Base-by-base conservation (phyloP, 2,888 invertebrate species). In the Drosophila anceps region DNA sequence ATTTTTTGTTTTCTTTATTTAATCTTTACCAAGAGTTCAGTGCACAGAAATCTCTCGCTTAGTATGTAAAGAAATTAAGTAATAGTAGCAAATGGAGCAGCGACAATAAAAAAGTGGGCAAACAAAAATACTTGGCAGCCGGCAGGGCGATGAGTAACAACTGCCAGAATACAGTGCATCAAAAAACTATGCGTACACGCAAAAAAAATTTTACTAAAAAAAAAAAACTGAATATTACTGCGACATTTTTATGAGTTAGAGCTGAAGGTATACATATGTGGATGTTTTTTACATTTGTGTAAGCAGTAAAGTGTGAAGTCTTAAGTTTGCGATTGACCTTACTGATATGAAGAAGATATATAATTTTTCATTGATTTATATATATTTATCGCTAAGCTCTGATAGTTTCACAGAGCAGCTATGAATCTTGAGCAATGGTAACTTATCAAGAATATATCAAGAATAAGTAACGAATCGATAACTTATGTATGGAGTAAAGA, bases 121-220 rank as follows among this genome's bases (percentile, higher is more conserved):
- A 46, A 51, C 37, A 33, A 62, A 53, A 58, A 61, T 27, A 63
- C 66, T 81, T 85, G 83, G 79, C 86, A 83, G 72, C 59, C 35
- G 48, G 35, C 62, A 41, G 39, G 51, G 59, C 66, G 89, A 84
- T 89, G 89, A 84, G 82, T 84, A 84, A 84, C 83, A 68, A 69
- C 69, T 58, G 54, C 39, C 43, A 33, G 41, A n/a, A 31, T 24
- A 77, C 83, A 82, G 71, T 73, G 80, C 73, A 67, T 69, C 43
- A 53, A 58, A 48, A 44, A 35, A 63, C 43, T 61, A 59, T 76
- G 59, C 74, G 73, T 41, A 65, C 53, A 62, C 53, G 31, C 31
- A 12, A 7, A 0, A 13, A 10, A 1, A n/a, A n/a, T 46, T 20
- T 4, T 2, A 41, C 10, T 6, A 37, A 15, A 20, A 39, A 15